Evolutionary conservation across 2,113 vertebrate genomes (phyloP).

Genomic region (Thalassoma bifasciatum): DNA sequence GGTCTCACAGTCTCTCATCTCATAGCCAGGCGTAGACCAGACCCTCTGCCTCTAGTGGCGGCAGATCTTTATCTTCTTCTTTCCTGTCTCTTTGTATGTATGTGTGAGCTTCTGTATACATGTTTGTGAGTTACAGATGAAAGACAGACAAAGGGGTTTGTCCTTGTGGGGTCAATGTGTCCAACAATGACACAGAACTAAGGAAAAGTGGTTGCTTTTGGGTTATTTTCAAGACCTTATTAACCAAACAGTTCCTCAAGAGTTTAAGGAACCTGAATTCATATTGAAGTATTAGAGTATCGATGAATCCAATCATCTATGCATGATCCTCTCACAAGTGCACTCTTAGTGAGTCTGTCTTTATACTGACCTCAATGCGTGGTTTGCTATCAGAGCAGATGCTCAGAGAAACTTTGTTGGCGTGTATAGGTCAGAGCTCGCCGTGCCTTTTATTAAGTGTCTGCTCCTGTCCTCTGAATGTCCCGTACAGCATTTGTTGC

Average conservation of each 20-base stretch:
- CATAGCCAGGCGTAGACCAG: slow-evolving; percentile 45
- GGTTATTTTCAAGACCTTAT: slow-evolving; percentile 42
- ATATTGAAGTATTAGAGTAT: not conserved
- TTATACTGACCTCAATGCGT: slow-evolving; percentile 40
- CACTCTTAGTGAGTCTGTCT: slow-evolving; percentile 30
- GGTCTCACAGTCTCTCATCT: slow-evolving; percentile 46
- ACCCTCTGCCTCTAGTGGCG: slow-evolving; percentile 42
- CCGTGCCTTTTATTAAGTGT: slow-evolving; percentile 62
- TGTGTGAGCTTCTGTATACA: slow-evolving; percentile 20
- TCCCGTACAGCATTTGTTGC: slow-evolving; percentile 55
- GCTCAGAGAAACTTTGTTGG: slow-evolving; percentile 54
- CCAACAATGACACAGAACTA: slow-evolving; percentile 22
- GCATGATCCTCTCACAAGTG: too few species aligned
- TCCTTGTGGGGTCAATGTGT: slow-evolving; percentile 28
- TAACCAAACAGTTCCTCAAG: slow-evolving; percentile 32
- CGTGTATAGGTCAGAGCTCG: slow-evolving; percentile 56
- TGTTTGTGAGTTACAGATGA: slow-evolving; percentile 1
- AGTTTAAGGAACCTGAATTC: slow-evolving; percentile 36
- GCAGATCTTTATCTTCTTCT: slow-evolving; percentile 32
- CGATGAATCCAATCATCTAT: slow-evolving; percentile 12
- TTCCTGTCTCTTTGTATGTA: slow-evolving; percentile 33
- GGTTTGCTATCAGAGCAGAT: slow-evolving; percentile 64
- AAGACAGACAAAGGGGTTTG: not conserved
- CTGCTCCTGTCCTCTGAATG: slow-evolving; percentile 56
- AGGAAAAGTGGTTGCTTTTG: slow-evolving; percentile 37